Base-by-base conservation (phyloP, 1,140 invertebrate species). In the Cardiocondyla obscurior region DNA sequence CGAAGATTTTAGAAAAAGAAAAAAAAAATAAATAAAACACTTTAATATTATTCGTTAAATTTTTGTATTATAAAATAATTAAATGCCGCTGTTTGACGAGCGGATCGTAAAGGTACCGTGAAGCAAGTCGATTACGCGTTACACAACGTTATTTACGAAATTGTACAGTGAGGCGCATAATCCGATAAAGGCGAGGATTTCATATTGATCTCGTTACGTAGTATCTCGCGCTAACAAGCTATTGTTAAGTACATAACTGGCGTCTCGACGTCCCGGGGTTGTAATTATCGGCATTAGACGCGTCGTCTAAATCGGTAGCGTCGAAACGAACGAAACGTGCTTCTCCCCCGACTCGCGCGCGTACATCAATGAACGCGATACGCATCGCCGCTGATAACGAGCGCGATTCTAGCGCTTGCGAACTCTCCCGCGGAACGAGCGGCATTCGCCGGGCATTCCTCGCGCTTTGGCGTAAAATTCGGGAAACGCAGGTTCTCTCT, bases 401-500 rank as follows among this genome's bases (percentile, higher is more conserved):
- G 16, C 28, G 2, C 72, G 57, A 69, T 58, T 58, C 22, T 10
- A 44, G 19, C 53, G 33, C 53, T 14, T 22, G 28, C 19, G 30
- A n/a, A 19, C 22, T 82, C 30, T 82, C 69, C 25, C 53, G n/a
- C 16, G 28, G 22, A 25, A 70, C n/a, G 70, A 53, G 42, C 14
- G 46, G 77, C 12, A 46, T 44, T n/a, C n/a, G n/a, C n/a, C n/a
- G n/a, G 33, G 44, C n/a, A 5, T 64, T 57, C 30, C 28, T n/a
- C 12, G 42, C 55, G 46, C 1, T n/a, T 8, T 42, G 4, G 14
- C 30, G 25, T 2, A 16, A 16, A 58, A 73, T 22, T 30, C n/a
- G 42, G 39, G 25, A 44, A n/a, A 12, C 19, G 49, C 79, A 82
- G 81, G 76, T 87, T 87, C 60, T n/a, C n/a, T n/a, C n/a, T n/a